Conservation (phyloP, 2,888 invertebrate species). For the Pecten maximus region DNA sequence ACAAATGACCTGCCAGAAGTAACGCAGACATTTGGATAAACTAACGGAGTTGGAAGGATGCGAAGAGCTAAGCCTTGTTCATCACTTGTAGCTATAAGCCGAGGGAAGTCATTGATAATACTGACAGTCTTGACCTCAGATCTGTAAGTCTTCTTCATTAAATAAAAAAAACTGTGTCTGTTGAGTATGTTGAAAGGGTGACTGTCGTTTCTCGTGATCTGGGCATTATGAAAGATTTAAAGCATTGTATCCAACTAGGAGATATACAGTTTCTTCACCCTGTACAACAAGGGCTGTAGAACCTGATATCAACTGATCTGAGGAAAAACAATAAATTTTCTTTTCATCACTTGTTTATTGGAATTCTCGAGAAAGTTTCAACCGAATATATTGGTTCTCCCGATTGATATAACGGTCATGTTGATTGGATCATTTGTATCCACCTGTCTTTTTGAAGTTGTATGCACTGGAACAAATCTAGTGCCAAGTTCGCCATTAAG, state of each 20-base stretch:
- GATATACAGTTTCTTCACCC: neutral
- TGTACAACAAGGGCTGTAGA: neutral
- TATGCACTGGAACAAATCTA: neutral
- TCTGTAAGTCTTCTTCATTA: constrained; percentile 13
- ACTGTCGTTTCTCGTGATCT: neutral
- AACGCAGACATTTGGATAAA: neutral
- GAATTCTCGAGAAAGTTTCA: constrained; percentile 9
- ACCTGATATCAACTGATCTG: neutral
- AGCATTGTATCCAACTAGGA: neutral
- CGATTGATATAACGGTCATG: neutral
- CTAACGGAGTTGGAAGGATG: neutral
- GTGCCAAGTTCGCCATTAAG: constrained; percentile 21
- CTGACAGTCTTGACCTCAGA: neutral
- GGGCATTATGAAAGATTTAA: neutral
- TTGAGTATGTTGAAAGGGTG: neutral
- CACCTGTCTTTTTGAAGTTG: constrained; percentile 20
- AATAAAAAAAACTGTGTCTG: constrained; percentile 15
- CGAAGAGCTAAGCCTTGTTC: neutral
- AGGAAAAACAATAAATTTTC: neutral
- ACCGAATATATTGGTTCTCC: neutral
- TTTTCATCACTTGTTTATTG: neutral
- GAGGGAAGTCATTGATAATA: neutral
- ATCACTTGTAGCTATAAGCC: neutral
- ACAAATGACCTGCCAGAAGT: constrained; percentile 25
- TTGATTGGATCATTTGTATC: constrained; percentile 25